These are phyloP conservation scores for Chondrosia reniformis DNA, from an alignment of 37 sponge, comb jelly and placozoan genomes.

Conservation along the genomic window DNA sequence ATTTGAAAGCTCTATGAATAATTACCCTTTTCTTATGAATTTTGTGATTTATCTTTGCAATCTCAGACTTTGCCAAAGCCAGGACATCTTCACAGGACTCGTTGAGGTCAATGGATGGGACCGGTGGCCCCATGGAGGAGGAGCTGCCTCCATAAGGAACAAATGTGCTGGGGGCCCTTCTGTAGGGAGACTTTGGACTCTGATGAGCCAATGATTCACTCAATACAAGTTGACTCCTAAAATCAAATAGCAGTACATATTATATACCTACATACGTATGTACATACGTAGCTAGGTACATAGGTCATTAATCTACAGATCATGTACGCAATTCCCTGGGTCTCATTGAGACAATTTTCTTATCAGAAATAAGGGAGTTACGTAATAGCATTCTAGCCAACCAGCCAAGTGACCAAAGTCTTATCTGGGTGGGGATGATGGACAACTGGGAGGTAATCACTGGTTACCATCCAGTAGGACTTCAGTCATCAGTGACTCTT, in stretches of 20 bases:
- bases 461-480: no score
- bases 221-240: conserved; percentile 62
- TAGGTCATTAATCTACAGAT: no score
- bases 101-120: background rate
- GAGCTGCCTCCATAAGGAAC: background rate
- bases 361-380: no score
- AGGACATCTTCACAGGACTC: conserved; percentile 53
- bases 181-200: conserved; percentile 63
- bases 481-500: no score
- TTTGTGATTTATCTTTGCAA: conserved; percentile 41
- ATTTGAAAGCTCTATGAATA: background rate
- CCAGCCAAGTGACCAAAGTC: no score
- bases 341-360: background rate
- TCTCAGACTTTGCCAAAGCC: conserved; percentile 47
- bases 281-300: no score
- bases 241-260: background rate
- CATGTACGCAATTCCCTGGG: background rate
- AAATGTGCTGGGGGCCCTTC: conserved; percentile 50
- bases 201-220: conserved; percentile 72
- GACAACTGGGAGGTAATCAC: no score
- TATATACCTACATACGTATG: background rate
- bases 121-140: background rate
- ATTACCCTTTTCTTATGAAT: conserved; percentile 28
- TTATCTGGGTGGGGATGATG: no score
- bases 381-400: no score